These are phyloP conservation scores for Marronus borbonicus DNA, from an alignment of 2,888 invertebrate species.

Conservation along the genomic window DNA sequence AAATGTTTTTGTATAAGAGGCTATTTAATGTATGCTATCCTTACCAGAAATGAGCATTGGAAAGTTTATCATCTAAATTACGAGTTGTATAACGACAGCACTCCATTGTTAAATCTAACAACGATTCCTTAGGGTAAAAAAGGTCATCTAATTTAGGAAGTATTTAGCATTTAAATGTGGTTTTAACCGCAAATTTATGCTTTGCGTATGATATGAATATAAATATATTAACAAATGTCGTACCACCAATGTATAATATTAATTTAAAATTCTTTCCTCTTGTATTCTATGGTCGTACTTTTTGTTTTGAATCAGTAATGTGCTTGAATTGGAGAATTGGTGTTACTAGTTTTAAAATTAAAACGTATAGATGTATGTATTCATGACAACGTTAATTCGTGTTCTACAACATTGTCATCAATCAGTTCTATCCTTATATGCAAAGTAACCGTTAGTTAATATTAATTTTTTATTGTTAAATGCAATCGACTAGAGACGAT, in stretches of 20 bases:
- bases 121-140: constrained; percentile 18
- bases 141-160: constrained; percentile 20
- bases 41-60: background rate
- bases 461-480: too few relatives aligned
- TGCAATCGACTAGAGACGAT: too few relatives aligned
- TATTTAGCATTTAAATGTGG: constrained; percentile 35
- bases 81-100: background rate
- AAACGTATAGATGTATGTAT: too few relatives aligned
- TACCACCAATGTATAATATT: background rate
- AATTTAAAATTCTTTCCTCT: constrained; percentile 3
- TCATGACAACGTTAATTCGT: too few relatives aligned
- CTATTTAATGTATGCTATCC: background rate
- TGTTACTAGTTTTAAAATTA: background rate
- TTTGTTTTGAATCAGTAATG: background rate
- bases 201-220: constrained; percentile 18
- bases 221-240: constrained; percentile 6
- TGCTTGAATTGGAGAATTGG: background rate
- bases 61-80: constrained; percentile 19
- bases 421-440: too few relatives aligned
- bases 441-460: too few relatives aligned
- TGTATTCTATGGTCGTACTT: constrained; percentile 3
- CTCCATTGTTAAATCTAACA: constrained; percentile 21
- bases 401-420: too few relatives aligned
- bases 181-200: constrained; percentile 23
- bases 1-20: background rate